Evolutionary conservation across 1,140 invertebrate species (phyloP).

Genomic region (Archegozetes longisetosus): DNA sequence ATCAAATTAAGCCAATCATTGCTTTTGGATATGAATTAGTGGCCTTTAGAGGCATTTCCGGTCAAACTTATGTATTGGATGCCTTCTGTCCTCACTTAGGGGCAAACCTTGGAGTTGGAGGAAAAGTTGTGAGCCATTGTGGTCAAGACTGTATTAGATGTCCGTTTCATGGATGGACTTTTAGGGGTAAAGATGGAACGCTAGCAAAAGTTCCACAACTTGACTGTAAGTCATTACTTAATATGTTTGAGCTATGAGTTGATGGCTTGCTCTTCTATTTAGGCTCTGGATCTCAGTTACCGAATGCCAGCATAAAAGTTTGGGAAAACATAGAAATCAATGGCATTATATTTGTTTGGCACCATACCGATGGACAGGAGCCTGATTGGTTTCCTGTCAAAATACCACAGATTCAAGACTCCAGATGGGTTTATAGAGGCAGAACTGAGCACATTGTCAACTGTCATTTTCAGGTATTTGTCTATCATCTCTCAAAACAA

Average conservation of each 20-base stretch:
- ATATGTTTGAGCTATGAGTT: not conserved
- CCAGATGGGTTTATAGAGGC: constrained; percentile 49
- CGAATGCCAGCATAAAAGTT: constrained; percentile 35
- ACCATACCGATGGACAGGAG: constrained; percentile 49
- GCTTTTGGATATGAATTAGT: constrained; percentile 52
- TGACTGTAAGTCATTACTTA: constrained; percentile 18
- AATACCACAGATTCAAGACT: constrained; percentile 36
- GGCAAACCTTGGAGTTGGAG: constrained; percentile 61
- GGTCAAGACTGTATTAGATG: constrained; percentile 54
- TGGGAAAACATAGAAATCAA: constrained; percentile 52
- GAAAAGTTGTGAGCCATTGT: constrained; percentile 36
- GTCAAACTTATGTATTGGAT: constrained; percentile 49
- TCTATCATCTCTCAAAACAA: not conserved
- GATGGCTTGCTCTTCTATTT: not conserved
- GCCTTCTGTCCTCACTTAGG: constrained; percentile 80
- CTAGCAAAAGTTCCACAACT: constrained; percentile 52
- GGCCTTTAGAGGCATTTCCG: constrained; percentile 45
- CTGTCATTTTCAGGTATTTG: constrained; percentile 31
- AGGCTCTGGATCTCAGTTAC: constrained; percentile 1
- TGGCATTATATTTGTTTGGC: constrained; percentile 62
- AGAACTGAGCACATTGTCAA: constrained; percentile 50
- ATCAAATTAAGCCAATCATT: constrained; percentile 42
- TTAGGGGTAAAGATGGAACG: constrained; percentile 49
- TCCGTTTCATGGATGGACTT: constrained; percentile 74
- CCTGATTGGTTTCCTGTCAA: constrained; percentile 51